phyloP scores from a whole-genome alignment of 2,113 vertebrate genomes.

The Tragelaphus imberbis region DNA sequence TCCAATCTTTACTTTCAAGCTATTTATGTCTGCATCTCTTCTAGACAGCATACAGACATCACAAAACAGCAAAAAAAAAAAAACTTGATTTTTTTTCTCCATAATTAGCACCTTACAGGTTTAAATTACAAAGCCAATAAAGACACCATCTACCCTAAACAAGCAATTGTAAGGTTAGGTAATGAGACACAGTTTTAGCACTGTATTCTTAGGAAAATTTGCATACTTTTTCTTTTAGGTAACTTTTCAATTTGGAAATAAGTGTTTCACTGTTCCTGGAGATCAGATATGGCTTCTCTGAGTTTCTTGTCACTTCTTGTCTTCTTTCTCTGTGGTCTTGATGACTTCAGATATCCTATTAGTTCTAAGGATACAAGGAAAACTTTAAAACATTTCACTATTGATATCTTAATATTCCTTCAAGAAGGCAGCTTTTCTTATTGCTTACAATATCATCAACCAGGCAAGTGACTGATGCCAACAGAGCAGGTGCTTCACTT shows the following conservation, averaged over 20 bases:
- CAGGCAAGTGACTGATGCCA: constrained; percentile 88
- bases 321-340: constrained; percentile 76
- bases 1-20: neutral
- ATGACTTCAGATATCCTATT: constrained; percentile 82
- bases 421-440: constrained; percentile 85
- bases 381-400: constrained; percentile 88
- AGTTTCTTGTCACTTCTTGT: constrained; percentile 81
- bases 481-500: constrained; percentile 89
- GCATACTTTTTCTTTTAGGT: neutral
- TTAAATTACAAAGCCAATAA: neutral
- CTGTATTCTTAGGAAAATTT: neutral
- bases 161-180: neutral
- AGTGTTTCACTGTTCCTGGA: constrained; percentile 82
- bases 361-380: constrained; percentile 84
- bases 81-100: neutral
- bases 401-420: constrained; percentile 85
- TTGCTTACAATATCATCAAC: constrained; percentile 85
- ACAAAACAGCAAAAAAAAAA: neutral
- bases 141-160: neutral
- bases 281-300: constrained; percentile 77
- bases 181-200: neutral
- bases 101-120: neutral
- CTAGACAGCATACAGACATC: neutral
- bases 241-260: constrained; percentile 36
- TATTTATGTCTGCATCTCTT: neutral